Evolutionary conservation across 2,797 vertebrate genomes (phyloP), one percentile per base, ranked within the genome.

Genomic region (Pelobates cultripes): DNA sequence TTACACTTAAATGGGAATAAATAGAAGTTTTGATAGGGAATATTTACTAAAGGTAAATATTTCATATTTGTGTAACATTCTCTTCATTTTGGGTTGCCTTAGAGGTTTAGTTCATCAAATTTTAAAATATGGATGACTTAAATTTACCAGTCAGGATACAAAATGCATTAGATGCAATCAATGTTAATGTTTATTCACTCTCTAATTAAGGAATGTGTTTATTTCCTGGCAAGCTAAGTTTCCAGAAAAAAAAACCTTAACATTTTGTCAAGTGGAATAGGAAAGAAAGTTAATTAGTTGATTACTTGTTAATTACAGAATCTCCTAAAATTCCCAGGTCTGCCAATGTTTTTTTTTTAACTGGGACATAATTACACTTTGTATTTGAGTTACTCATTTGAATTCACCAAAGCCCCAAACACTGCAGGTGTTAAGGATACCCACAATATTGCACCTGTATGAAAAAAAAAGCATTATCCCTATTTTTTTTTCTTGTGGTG

Each of bases 51-150:
- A 28, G 28, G 28, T 28, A 28, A 28, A 28, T 28, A 28, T 28
- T 28, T 28, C 28, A 28, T 64, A 7, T 17, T n/a, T 75, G 17
- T 76, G 43, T 66, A 66, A 51, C n/a, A 76, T 66, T 76, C 41
- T 61, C 28, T 47, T 7, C 28, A 9, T 76, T 57, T 13, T 44
- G n/a, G 12, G 17, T 10, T 9, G 7, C 40, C 41, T 63, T 44
- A 17, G 5, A 8, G 40, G 63, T 64, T 74, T 74, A 28, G 60
- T 61, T 51, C 28, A 28, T 28, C 41, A 74, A 75, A 75, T 43
- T 17, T 28, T 61, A 61, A 64, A 17, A 64, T 40, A 40, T 64
- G 57, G 57, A 14, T 61, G 2, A 4, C 28, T 28, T 64, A 64
- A 64, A 40, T 14, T 28, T 40, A 64, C 6, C 17, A 64, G 14